Evolutionary conservation across 2,113 vertebrate genomes (phyloP).

Genomic region (Rafetus swinhoei): DNA sequence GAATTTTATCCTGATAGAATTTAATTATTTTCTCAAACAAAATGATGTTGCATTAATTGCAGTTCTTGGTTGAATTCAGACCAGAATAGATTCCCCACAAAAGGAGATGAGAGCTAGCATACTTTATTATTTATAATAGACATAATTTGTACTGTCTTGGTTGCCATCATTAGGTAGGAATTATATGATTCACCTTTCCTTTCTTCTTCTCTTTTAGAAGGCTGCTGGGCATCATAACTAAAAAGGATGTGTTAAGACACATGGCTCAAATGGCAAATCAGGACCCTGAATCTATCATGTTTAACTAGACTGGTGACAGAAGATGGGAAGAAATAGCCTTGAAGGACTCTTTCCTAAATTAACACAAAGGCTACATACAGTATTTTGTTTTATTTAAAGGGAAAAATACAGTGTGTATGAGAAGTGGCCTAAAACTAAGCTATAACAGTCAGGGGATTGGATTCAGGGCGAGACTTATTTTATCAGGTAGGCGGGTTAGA

Average conservation of each 20-base stretch:
- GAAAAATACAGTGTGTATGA: constrained; percentile 54
- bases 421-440: constrained; percentile 43
- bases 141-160: rapidly evolving
- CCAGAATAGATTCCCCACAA: neutral
- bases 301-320: constrained; percentile 83
- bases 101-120: neutral
- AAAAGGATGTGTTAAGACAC: constrained; percentile 98
- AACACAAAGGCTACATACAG: constrained; percentile 55
- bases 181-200: constrained; percentile 44
- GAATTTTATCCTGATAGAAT: neutral
- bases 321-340: constrained; percentile 46
- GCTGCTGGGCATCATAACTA: constrained; percentile 90
- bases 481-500: constrained; percentile 52
- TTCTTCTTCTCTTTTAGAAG: constrained; percentile 76
- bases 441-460: constrained; percentile 42
- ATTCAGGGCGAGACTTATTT: constrained; percentile 55
- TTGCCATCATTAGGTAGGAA: neutral
- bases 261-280: constrained; percentile 99
- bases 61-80: neutral
- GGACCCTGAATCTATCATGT: constrained; percentile 98
- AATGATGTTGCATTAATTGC: neutral
- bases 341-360: constrained; percentile 61
- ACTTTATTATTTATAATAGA: neutral
- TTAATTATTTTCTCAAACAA: neutral
- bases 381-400: constrained; percentile 65